phyloP scores from a whole-genome alignment of 1,140 invertebrate genomes.

The Hylaeus volcanicus region DNA sequence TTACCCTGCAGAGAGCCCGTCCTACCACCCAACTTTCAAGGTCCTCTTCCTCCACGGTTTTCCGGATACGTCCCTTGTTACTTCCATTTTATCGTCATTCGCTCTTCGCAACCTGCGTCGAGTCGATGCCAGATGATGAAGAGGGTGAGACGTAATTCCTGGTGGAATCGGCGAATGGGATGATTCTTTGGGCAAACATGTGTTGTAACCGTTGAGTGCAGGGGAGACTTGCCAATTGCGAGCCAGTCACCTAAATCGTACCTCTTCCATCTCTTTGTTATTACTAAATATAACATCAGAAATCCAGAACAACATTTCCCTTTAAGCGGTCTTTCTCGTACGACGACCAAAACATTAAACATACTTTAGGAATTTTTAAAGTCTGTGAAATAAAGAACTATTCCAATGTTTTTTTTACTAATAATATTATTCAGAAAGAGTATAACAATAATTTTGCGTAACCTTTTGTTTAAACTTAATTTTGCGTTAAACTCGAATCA shows the following conservation, averaged over 20 bases:
- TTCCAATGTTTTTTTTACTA: too few relatives aligned
- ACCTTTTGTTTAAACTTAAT: too few relatives aligned
- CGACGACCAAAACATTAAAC: too few relatives aligned
- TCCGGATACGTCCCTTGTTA: constrained; percentile 32
- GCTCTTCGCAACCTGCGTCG: constrained; percentile 5
- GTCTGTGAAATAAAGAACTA: too few relatives aligned
- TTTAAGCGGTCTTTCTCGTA: too few relatives aligned
- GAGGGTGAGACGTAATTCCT: constrained; percentile 22
- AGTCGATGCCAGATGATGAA: neutral
- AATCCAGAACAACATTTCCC: too few relatives aligned
- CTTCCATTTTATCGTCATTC: constrained; percentile 36
- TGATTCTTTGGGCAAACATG: constrained; percentile 2
- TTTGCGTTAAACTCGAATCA: too few relatives aligned
- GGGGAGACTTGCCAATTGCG: too few relatives aligned
- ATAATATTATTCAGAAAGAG: too few relatives aligned
- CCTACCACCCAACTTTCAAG: neutral
- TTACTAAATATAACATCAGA: neutral
- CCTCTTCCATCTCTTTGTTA: neutral
- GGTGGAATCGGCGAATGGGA: neutral
- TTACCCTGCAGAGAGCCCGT: constrained; percentile 26
- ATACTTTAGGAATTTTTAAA: too few relatives aligned
- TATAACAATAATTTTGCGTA: too few relatives aligned
- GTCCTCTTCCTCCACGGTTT: neutral
- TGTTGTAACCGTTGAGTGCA: neutral
- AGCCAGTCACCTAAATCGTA: too few relatives aligned